A percentile compares a stretch with the other conserved stretches of the same genome.
phyloP scores from a whole-genome alignment of 2,113 vertebrate species.

The Lucifuga dentata region DNA sequence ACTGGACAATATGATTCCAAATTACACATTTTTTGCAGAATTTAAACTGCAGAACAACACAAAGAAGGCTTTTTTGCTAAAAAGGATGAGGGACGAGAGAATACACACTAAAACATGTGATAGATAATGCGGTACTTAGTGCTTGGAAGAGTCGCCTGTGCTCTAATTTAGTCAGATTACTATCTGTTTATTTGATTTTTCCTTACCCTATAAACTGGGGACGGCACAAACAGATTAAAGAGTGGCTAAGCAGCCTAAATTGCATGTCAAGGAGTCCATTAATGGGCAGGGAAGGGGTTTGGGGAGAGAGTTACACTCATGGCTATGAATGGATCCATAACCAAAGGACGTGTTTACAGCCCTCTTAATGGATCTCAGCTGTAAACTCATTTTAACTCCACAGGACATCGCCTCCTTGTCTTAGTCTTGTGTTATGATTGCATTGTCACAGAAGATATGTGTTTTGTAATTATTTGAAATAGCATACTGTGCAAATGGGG shows the following conservation, averaged over 20 bases:
- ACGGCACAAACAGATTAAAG: conserved; percentile 74
- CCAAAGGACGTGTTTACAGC: conserved; percentile 66
- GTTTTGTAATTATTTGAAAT: conserved; percentile 54
- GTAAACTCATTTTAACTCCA: conserved; percentile 51
- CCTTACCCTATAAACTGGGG: conserved; percentile 67
- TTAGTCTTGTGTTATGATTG: conserved; percentile 48
- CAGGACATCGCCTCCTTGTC: conserved; percentile 37
- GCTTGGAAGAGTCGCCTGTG: conserved; percentile 58
- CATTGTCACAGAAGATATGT: conserved; percentile 43
- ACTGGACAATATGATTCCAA: conserved; percentile 9
- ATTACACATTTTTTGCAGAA: conserved; percentile 1
- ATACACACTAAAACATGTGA: conserved; percentile 59
- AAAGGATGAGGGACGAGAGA: conserved; percentile 30
- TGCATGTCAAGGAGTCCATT: conserved; percentile 73
- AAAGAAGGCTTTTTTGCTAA: conserved; percentile 11
- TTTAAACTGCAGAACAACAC: conserved; percentile 15
- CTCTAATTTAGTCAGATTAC: conserved; percentile 75
- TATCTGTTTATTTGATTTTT: conserved; percentile 80
- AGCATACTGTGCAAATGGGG: conserved; percentile 10
- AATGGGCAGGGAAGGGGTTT: conserved; percentile 47
- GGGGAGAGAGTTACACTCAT: conserved; percentile 44
- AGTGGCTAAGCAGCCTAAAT: conserved; percentile 70
- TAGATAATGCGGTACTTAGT: conserved; percentile 61
- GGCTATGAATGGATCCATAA: conserved; percentile 69
- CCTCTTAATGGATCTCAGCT: conserved; percentile 52